A percentile compares a stretch with the other conserved stretches of the same genome.
phyloP scores from a whole-genome alignment of 2,797 vertebrate species.

The Ctenosaura bakeri region DNA sequence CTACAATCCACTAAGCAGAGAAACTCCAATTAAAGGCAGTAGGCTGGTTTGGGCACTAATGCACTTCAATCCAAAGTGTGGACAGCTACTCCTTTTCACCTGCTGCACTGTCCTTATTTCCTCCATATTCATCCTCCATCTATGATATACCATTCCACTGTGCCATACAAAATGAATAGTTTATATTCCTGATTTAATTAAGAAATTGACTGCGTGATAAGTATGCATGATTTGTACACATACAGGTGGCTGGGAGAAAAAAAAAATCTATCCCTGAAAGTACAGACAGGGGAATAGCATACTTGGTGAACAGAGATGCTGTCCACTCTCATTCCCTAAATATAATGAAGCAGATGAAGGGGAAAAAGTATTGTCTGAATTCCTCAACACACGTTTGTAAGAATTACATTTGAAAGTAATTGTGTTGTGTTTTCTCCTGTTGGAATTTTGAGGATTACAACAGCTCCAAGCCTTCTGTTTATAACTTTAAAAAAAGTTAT shows the following conservation, averaged over 20 bases:
- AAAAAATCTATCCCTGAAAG: background rate
- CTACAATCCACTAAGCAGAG: background rate
- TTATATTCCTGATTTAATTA: background rate
- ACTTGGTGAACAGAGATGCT: background rate
- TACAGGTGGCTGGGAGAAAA: background rate
- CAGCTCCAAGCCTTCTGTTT: background rate
- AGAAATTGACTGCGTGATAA: background rate
- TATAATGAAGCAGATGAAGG: background rate
- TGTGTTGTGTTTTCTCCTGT: background rate
- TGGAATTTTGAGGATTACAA: conserved; percentile 2
- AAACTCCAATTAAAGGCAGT: background rate
- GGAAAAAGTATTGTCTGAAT: background rate
- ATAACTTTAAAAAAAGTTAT: background rate
- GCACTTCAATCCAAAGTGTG: background rate
- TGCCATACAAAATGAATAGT: background rate
- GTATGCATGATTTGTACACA: background rate
- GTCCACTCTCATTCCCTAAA: background rate
- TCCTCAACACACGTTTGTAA: background rate
- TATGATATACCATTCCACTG: background rate
- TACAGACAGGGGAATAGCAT: background rate
- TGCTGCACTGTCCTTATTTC: background rate
- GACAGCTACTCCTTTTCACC: background rate
- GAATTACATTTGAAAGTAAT: background rate
- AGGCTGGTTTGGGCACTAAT: background rate
- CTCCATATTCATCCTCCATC: background rate